phyloP scores from a whole-genome alignment of 2,113 vertebrate genomes.

The Colistium nudipinnis region DNA sequence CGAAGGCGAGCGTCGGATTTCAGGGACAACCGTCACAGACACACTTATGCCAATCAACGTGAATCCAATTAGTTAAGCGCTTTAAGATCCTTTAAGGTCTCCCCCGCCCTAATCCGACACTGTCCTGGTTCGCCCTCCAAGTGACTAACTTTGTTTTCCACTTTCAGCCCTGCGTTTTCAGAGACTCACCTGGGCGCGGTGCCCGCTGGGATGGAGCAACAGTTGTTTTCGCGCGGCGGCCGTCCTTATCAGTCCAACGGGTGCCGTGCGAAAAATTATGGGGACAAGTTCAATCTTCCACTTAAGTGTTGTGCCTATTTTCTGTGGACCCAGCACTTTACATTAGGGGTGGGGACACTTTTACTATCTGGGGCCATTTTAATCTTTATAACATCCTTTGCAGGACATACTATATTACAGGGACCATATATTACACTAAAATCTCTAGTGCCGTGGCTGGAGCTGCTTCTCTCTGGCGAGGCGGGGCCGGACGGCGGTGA shows the following conservation, averaged over 20 bases:
- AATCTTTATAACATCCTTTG: slow-evolving; percentile 5
- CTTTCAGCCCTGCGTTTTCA: slow-evolving; percentile 3
- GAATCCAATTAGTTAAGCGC: slow-evolving; percentile 74
- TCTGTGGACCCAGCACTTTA: not conserved
- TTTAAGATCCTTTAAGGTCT: slow-evolving; percentile 45
- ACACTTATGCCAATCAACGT: slow-evolving; percentile 61
- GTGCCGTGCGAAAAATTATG: not conserved
- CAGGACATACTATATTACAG: not conserved
- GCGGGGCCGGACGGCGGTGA: not conserved
- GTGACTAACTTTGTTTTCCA: slow-evolving; percentile 27
- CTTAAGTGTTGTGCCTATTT: not conserved
- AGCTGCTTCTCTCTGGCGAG: not conserved
- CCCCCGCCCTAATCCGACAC: slow-evolving; percentile 44
- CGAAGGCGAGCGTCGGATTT: slow-evolving; percentile 55
- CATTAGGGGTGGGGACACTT: not conserved
- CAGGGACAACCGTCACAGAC: slow-evolving; percentile 52
- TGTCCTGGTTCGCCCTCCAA: slow-evolving; percentile 54
- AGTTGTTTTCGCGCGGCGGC: not conserved
- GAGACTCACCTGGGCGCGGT: slow-evolving; percentile 3
- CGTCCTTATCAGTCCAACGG: not conserved
- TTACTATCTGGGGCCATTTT: slow-evolving; percentile 5
- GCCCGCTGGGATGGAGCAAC: slow-evolving; percentile 1
- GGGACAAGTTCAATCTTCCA: not conserved
- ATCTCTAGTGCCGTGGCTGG: not conserved
- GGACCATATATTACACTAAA: slow-evolving; percentile 4